Conservation (phyloP, 2,888 invertebrate species). For the Xanthia togata region DNA sequence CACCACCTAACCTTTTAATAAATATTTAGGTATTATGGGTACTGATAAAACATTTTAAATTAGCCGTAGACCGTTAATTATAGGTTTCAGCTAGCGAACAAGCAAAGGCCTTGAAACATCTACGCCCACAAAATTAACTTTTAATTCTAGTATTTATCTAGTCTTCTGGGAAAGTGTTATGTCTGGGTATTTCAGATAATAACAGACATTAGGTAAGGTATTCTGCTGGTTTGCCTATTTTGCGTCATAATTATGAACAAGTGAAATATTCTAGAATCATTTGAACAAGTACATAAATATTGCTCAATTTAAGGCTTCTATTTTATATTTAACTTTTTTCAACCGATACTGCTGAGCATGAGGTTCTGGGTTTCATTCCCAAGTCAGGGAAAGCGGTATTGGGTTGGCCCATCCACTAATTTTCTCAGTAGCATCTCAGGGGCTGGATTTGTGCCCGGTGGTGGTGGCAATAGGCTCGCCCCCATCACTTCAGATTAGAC, state of each 20-base stretch:
- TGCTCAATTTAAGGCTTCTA: background rate
- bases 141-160: slow-evolving; percentile 6
- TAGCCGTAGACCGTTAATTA: slow-evolving; percentile 21
- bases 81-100: background rate
- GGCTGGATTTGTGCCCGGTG: too few relatives aligned
- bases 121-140: background rate
- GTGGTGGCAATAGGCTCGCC: background rate
- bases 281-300: background rate
- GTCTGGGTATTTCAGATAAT: background rate
- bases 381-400: too few relatives aligned
- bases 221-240: background rate
- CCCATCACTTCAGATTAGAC: background rate
- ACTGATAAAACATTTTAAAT: background rate
- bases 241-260: too few relatives aligned
- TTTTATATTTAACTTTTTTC: background rate
- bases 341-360: background rate
- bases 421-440: too few relatives aligned
- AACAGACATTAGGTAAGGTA: background rate
- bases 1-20: background rate
- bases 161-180: background rate
- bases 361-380: too few relatives aligned
- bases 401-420: too few relatives aligned
- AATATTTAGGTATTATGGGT: background rate
- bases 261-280: slow-evolving; percentile 1
- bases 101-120: background rate